Conservation (phyloP, 2,797 vertebrate species). For the Trachurus trachurus region DNA sequence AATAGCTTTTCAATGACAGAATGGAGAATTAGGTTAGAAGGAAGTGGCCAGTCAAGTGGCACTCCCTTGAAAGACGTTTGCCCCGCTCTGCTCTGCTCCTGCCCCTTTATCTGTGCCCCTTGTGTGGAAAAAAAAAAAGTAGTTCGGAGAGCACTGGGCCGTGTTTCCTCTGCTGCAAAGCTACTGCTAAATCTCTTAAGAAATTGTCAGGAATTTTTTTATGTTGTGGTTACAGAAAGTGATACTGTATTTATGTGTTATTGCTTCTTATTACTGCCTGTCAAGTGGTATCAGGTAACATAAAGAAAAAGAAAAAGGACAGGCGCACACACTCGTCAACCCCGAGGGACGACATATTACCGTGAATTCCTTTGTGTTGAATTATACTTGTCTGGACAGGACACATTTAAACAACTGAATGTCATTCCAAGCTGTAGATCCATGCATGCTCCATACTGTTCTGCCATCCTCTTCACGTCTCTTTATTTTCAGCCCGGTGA, state of each 20-base stretch:
- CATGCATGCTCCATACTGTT: constrained; percentile 2
- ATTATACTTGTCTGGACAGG: constrained; percentile 50
- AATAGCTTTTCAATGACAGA: constrained; percentile 84
- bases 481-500: constrained; percentile 58
- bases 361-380: constrained; percentile 39
- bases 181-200: constrained; percentile 22
- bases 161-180: constrained; percentile 42
- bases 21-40: constrained; percentile 80
- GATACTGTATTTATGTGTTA: constrained; percentile 13
- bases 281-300: constrained; percentile 22
- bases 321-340: constrained; percentile 14
- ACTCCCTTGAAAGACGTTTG: constrained; percentile 69
- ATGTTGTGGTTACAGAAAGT: constrained; percentile 3
- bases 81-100: constrained; percentile 42
- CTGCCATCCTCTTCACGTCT: constrained; percentile 18
- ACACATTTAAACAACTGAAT: constrained; percentile 30
- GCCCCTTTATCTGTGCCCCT: constrained; percentile 58
- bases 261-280: constrained; percentile 25
- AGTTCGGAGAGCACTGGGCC: background rate
- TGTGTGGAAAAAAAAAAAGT: constrained; percentile 26
- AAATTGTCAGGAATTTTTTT: constrained; percentile 28
- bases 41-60: constrained; percentile 76
- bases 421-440: constrained; percentile 24
- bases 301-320: background rate
- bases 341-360: constrained; percentile 9